Conservation (phyloP, 2,888 invertebrate species). For the Serripes groenlandicus region DNA sequence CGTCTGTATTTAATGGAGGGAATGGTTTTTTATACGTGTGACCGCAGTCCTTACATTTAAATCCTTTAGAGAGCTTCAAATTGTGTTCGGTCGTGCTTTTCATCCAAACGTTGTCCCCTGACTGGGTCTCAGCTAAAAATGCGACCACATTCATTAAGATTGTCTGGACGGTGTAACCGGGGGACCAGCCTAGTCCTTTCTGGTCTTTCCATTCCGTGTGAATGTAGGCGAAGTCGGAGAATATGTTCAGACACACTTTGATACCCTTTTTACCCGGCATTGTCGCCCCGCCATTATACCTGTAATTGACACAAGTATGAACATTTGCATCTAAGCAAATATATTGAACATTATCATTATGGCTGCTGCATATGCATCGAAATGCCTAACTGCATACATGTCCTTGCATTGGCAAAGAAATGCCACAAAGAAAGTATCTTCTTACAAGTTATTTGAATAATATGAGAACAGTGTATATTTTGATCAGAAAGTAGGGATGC, state of each 20-base stretch:
- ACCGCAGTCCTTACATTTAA: slow-evolving; percentile 79
- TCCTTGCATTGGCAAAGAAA: too few species aligned
- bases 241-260: slow-evolving; percentile 80
- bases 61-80: slow-evolving; percentile 73
- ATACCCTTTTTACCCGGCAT: slow-evolving; percentile 80
- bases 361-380: too few species aligned
- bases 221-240: slow-evolving; percentile 80
- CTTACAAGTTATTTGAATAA: too few species aligned
- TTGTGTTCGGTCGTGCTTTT: slow-evolving; percentile 69
- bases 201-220: slow-evolving; percentile 82
- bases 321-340: too few species aligned
- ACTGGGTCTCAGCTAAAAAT: slow-evolving; percentile 79
- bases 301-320: too few species aligned
- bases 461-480: too few species aligned
- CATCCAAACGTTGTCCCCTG: slow-evolving; percentile 68
- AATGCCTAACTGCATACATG: too few species aligned
- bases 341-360: too few species aligned
- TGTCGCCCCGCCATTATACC: slow-evolving; percentile 80
- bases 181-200: slow-evolving; percentile 81
- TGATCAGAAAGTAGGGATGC: too few species aligned
- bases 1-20: slow-evolving; percentile 69
- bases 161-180: slow-evolving; percentile 82
- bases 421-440: too few species aligned
- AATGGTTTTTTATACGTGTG: slow-evolving; percentile 78
- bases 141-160: slow-evolving; percentile 81